Evolutionary conservation across 2,113 vertebrate species (phyloP), one percentile per base, ranked within the genome.

Genomic region (Nibea coibor): DNA sequence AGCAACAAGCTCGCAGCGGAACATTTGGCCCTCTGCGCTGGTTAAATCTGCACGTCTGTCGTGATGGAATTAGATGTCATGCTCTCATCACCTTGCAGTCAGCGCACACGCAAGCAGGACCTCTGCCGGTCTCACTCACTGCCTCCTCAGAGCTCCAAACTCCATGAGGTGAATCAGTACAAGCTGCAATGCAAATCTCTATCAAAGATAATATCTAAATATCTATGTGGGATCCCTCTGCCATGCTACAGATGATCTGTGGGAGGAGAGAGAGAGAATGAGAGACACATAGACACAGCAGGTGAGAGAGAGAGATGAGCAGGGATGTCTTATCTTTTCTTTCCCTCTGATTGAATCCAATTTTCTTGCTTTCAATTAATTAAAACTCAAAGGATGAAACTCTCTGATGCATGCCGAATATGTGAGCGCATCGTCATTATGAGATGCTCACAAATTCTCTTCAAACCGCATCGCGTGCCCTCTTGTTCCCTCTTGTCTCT

Each of bases 331-430:
- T 68, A 54, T 83, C 58, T 72, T 72, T 63, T 66, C 42, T 70
- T 78, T 72, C 53, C 51, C 31, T 43, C 75, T 76, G 72, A 80
- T 74, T 76, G 63, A 86, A 84, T 77, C 81, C 54, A 76, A 65
- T 83, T 86, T 75, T 76, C 67, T 72, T 71, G 28, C 64, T 85
- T 83, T 72, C 61, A 80, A 67, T 88, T 71, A 84, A 86, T 82
- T 85, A 75, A 69, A 84, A 76, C 50, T 81, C 62, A 47, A 14
- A 66, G 82, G 48, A 66, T 70, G 57, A 67, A 76, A 54, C 17
- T 57, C 24, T 19, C 57, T 22, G 67, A 84, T 71, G 67, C 71
- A 61, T 59, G 57, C 47, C 31, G 67, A 84, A 84, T 84, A 69
- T 61, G 15, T 48, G 14, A 45, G 45, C n/a, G n/a, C 50, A 56